phyloP scores from a whole-genome alignment of 2,113 vertebrate species.

The Ranitomeya variabilis region DNA sequence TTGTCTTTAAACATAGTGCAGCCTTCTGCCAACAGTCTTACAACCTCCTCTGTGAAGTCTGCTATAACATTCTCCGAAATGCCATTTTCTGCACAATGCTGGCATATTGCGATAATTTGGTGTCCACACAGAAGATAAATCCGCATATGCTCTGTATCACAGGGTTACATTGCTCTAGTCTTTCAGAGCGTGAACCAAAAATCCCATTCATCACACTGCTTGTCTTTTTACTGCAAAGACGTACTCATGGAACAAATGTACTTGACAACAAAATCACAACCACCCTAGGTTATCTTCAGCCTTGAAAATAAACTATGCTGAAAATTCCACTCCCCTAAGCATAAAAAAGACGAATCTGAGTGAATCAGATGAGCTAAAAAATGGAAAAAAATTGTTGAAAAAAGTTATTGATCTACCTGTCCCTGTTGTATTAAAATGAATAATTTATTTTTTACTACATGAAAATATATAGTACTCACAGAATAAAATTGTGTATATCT shows the following conservation, averaged over 20 bases:
- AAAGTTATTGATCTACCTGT: no score
- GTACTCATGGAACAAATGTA: background rate
- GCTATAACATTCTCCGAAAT: conserved; percentile 17
- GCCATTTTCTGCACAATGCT: conserved; percentile 18
- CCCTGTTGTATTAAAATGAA: no score
- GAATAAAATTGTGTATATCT: no score
- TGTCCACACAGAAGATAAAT: conserved; percentile 25
- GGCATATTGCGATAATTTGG: conserved; percentile 32
- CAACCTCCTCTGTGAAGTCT: conserved; percentile 38
- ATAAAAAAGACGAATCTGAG: no score
- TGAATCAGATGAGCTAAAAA: no score
- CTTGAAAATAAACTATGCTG: no score
- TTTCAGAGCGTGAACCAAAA: background rate
- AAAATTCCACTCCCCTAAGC: no score
- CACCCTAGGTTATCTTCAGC: no score
- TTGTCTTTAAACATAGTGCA: conserved; percentile 13
- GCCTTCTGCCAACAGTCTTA: conserved; percentile 7
- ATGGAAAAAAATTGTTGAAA: no score
- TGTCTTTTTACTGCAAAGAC: background rate
- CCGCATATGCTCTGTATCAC: background rate
- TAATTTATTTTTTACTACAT: no score
- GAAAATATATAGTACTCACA: no score
- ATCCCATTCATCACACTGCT: background rate
- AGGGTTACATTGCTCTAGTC: conserved; percentile 9
- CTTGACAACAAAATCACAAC: background rate